Evolutionary conservation across 1,140 invertebrate genomes (phyloP), one percentile per base, ranked within the genome.

Genomic region (Carposina sasakii): DNA sequence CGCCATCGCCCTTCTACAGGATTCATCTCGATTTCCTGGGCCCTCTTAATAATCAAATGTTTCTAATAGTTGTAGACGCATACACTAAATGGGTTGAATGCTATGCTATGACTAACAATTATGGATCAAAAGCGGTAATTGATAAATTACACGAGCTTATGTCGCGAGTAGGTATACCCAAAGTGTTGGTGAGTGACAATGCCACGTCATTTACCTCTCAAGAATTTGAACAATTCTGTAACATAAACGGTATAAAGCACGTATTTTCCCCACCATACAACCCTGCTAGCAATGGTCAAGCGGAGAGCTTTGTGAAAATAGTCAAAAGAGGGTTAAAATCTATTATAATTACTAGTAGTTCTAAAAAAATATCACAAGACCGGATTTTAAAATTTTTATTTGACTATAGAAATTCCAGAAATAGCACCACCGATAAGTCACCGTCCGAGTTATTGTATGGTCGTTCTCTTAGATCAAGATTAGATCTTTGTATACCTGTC

Each of bases 21-120:
- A 19, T 76, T 9, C 68, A 74, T 44, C 34, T 57, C 3, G 67
- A 76, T 53, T 67, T 64, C 50, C 52, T 55, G 21, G 70, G 68
- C n/a, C 66, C 68, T 8, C 47, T 72, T 8, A 48, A 55, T 0
- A 49, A 51, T 2, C 58, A 50, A 37, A 67, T 60, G 60, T 71
- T 66, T 50, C 31, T 74, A 8, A 47, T 76, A 9, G 51, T 71
- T 8, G 41, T 54, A 2, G 63, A 73, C 21, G 61, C 66, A 2
- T 57, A 53, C 17, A 62, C 58, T 1, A 71, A 69, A 48, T 71
- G 66, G 63, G 23, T 64, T 0, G 70, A 70, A 36, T 33, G 22
- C 15, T 28, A 28, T 44, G 6, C 22, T 12, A 44, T 44, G 41
- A n/a, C 10, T 9, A 15, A 12, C 6, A n/a, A 10, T 3, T n/a